Percentiles rank a stretch among this genome's conserved stretches.
phyloP scores from a whole-genome alignment of 2,888 invertebrate species.

The Vesta saturnalis region DNA sequence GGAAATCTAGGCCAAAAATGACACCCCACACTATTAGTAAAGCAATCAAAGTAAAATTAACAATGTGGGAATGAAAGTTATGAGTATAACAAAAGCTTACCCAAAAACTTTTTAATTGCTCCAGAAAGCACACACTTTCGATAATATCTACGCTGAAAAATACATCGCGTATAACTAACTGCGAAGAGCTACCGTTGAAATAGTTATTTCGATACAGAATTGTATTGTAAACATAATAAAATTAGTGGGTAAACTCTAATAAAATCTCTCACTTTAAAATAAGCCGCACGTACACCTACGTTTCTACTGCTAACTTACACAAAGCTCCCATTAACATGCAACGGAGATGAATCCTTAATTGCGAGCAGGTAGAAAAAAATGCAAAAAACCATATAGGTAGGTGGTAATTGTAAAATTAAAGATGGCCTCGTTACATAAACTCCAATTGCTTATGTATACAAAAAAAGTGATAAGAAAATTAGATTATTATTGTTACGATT shows the following conservation, averaged over 20 bases:
- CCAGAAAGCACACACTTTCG: no score
- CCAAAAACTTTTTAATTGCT: no score
- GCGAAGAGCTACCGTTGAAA: no score
- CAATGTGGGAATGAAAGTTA: no score
- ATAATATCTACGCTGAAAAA: no score
- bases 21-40: no score
- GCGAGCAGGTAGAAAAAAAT: not conserved
- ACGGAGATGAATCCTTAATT: not conserved
- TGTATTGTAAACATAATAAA: conserved; percentile 33
- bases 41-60: no score
- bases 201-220: conserved; percentile 14
- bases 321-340: not conserved
- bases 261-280: conserved; percentile 21
- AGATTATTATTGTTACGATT: not conserved
- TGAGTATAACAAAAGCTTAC: no score
- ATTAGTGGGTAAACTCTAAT: conserved; percentile 33
- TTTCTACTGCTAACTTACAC: not conserved
- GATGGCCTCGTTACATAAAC: conserved; percentile 22
- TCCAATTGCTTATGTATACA: conserved; percentile 13
- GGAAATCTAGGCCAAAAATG: no score
- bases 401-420: conserved; percentile 23
- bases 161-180: no score
- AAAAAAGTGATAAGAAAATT: conserved; percentile 13
- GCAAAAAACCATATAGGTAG: not conserved
- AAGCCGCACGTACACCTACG: conserved; percentile 16